Base-by-base conservation (phyloP, 92 coral and sea anemone species). In the Porites rus region DNA sequence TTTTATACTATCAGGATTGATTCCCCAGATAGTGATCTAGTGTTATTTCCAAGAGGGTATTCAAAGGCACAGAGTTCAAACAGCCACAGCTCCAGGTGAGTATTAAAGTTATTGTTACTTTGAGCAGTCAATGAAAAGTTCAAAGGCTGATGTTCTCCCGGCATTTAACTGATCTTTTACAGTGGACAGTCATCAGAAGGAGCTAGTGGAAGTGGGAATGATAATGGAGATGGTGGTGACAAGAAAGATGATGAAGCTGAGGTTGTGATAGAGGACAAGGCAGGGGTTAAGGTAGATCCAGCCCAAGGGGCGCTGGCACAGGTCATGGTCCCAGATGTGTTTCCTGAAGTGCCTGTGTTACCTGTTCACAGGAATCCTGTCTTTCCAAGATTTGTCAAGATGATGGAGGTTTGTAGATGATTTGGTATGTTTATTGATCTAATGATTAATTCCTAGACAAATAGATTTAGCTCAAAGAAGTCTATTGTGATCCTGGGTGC, bases 301-400 rank as follows among this genome's bases (percentile, higher is more conserved):
- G 58, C 95, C 1, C 93, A 92, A 67, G 97, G 98, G 62, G 94
- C 90, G 38, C 91, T 97, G 18, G 92, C 97, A 8, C 97, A 93
- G 78, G 96, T 95, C 16, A 81, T 92, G 63, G 98, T 97, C 0
- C 99, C 99, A 8, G 99, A 97, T 61, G 98, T 97, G 63, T 97
- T 97, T 72, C 99, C 99, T 22, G 95, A 90, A 77, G 99, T 97
- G 51, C 99, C 99, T 14, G 58, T 97, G 3, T 91, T 97, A 24
- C 98, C 98, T 77, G 94, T 97, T 51, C 99, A 97, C 77, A 88
- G 98, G 80, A 97, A 97, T 70, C 99, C 99, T 59, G 99, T 97
- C 13, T 97, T 97, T 63, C 99, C 99, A 82, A 88, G 99, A 86
- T 97, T 97, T 93, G 98, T 97, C n/a, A 97, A 97, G 78, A 97